Percentiles rank a stretch among this genome's conserved stretches.
Conservation (phyloP, 2,113 vertebrate species). For the Symphodus melops region DNA sequence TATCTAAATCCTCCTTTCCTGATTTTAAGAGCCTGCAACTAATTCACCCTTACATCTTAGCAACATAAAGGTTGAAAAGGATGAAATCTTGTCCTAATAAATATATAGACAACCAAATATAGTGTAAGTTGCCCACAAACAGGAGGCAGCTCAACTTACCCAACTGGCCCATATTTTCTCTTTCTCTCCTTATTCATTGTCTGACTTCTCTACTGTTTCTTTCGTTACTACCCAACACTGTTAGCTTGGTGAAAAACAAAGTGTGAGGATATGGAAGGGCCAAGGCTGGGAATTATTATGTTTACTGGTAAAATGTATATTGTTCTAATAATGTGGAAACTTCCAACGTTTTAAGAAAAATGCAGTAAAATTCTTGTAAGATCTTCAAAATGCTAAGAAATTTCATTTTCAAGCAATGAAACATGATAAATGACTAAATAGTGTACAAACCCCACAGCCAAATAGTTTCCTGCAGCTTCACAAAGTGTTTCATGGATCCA, state of each 20-base stretch:
- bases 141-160: too few relatives aligned
- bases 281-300: neutral
- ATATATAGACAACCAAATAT: too few relatives aligned
- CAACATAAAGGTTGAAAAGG: neutral
- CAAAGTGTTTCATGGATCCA: constrained; percentile 47
- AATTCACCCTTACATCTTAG: neutral
- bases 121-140: too few relatives aligned
- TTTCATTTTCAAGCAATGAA: neutral
- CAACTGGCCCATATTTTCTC: too few relatives aligned
- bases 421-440: constrained; percentile 1
- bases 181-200: too few relatives aligned
- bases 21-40: neutral
- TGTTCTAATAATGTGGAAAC: neutral
- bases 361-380: neutral
- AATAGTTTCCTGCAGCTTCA: constrained; percentile 18
- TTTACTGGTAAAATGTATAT: neutral
- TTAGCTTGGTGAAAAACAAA: neutral
- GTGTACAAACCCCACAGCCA: constrained; percentile 2
- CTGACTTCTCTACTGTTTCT: too few relatives aligned
- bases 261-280: neutral
- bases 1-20: neutral
- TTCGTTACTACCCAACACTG: too few relatives aligned
- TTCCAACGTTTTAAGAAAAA: neutral
- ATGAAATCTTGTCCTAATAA: neutral
- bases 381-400: constrained; percentile 1